Evolutionary conservation across 2,113 vertebrate species (phyloP).

Genomic region (Brachirus orientalis): DNA sequence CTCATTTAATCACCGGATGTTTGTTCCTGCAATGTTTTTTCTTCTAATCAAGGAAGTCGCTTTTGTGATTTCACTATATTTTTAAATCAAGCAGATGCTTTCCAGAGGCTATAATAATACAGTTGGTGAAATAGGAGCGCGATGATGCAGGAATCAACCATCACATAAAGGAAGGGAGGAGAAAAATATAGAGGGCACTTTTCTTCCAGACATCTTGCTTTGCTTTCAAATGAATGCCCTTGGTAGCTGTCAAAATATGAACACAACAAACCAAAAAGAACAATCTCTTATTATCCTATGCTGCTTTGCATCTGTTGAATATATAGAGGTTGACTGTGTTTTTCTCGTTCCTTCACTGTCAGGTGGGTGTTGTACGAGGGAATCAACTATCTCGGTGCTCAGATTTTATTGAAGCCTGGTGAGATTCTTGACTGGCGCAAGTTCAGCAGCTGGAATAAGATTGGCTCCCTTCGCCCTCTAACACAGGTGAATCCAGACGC

Average conservation of each 20-base stretch:
- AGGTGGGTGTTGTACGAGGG: slow-evolving; percentile 93
- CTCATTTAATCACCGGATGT: too few species aligned
- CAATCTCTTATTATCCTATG: background rate
- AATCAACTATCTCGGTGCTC: slow-evolving; percentile 88
- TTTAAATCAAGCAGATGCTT: background rate
- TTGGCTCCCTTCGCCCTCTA: slow-evolving; percentile 92
- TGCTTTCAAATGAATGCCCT: too few species aligned
- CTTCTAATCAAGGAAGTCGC: too few species aligned
- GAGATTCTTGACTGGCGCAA: slow-evolving; percentile 86
- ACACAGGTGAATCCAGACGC: slow-evolving; percentile 82
- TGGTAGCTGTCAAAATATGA: too few species aligned
- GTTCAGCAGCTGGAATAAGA: slow-evolving; percentile 83
- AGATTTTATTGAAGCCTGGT: slow-evolving; percentile 86
- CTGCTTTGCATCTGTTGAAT: background rate
- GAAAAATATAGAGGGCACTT: background rate
- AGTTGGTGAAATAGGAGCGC: background rate
- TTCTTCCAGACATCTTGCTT: too few species aligned
- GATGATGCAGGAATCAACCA: background rate
- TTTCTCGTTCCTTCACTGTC: slow-evolving; percentile 1
- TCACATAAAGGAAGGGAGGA: background rate
- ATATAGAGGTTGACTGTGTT: background rate
- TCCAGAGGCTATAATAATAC: background rate
- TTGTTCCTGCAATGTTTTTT: too few species aligned
- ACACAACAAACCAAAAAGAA: background rate
- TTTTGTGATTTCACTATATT: too few species aligned